phyloP scores from a whole-genome alignment of 92 coral and sea anemone genomes.

The Diadumene lineata region DNA sequence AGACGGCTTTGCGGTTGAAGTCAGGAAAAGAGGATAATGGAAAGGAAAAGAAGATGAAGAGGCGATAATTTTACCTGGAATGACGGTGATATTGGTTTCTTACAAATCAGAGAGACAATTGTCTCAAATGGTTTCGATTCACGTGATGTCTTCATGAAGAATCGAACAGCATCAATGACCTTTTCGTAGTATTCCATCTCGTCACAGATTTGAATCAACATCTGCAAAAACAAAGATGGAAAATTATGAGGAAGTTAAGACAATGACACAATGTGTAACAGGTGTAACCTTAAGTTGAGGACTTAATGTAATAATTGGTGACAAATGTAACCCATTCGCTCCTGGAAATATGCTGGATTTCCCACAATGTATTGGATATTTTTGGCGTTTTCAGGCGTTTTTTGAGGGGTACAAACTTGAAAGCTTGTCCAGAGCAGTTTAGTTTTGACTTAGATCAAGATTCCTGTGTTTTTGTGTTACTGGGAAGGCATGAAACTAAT shows the following conservation, averaged over 20 bases:
- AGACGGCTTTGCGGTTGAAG: background rate
- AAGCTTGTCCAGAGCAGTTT: too few relatives aligned
- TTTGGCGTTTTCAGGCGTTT: too few relatives aligned
- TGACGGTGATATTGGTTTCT: conserved; percentile 82
- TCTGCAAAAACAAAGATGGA: conserved; percentile 29
- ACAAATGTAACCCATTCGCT: too few relatives aligned
- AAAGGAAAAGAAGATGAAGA: background rate
- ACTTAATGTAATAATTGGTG: too few relatives aligned
- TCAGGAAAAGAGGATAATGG: too few relatives aligned
- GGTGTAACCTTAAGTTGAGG: too few relatives aligned
- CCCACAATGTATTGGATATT: too few relatives aligned
- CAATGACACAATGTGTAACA: background rate
- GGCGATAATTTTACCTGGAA: conserved; percentile 61
- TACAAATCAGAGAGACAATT: conserved; percentile 66
- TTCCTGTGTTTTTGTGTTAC: too few relatives aligned
- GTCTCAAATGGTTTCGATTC: conserved; percentile 85
- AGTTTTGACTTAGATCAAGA: too few relatives aligned
- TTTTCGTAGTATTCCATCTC: conserved; percentile 77
- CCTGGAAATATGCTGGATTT: too few relatives aligned
- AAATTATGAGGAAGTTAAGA: background rate
- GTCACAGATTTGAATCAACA: conserved; percentile 82
- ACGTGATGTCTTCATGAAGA: conserved; percentile 69
- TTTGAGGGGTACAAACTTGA: too few relatives aligned
- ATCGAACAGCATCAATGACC: conserved; percentile 81
- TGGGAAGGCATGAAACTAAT: too few relatives aligned